Evolutionary conservation across 2,888 invertebrate species (phyloP).

Genomic region (Hydrotaea diabolus): DNA sequence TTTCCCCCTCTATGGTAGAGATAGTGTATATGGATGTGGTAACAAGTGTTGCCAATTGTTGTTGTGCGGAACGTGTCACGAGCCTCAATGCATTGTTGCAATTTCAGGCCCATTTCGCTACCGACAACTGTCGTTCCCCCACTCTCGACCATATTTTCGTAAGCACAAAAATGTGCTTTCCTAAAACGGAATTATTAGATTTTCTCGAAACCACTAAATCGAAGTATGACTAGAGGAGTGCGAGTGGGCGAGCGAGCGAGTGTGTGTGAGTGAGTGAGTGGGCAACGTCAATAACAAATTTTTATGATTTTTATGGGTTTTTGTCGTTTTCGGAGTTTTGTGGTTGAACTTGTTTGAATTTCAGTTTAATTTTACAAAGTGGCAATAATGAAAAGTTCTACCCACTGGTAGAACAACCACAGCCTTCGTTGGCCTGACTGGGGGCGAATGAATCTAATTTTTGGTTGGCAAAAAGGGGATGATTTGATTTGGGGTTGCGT

Average conservation of each 20-base stretch:
- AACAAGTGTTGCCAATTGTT: conserved; percentile 69
- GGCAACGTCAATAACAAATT: conserved; percentile 40
- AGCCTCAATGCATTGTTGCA: conserved; percentile 65
- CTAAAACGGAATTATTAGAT: conserved; percentile 67
- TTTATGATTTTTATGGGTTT: conserved; percentile 56
- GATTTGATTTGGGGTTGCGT: conserved; percentile 30
- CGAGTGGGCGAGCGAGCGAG: too few species aligned
- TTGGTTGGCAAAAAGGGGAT: conserved; percentile 52
- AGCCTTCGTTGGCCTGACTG: background rate
- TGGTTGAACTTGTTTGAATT: conserved; percentile 58
- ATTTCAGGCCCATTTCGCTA: conserved; percentile 27
- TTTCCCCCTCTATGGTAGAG: background rate
- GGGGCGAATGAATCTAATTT: background rate
- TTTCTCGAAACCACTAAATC: conserved; percentile 55
- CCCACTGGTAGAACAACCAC: background rate
- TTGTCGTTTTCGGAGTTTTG: conserved; percentile 43
- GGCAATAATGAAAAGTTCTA: conserved; percentile 53
- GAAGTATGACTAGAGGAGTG: background rate
- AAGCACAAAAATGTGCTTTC: conserved; percentile 18
- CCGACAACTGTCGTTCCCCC: background rate
- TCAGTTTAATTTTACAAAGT: conserved; percentile 66
- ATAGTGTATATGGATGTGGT: background rate
- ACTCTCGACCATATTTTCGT: background rate
- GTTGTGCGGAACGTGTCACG: conserved; percentile 52
- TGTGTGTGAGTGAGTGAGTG: too few species aligned